Evolutionary conservation across 2,113 vertebrate genomes (phyloP), one percentile per base, ranked within the genome.

Genomic region (Cinclus mexicanus): DNA sequence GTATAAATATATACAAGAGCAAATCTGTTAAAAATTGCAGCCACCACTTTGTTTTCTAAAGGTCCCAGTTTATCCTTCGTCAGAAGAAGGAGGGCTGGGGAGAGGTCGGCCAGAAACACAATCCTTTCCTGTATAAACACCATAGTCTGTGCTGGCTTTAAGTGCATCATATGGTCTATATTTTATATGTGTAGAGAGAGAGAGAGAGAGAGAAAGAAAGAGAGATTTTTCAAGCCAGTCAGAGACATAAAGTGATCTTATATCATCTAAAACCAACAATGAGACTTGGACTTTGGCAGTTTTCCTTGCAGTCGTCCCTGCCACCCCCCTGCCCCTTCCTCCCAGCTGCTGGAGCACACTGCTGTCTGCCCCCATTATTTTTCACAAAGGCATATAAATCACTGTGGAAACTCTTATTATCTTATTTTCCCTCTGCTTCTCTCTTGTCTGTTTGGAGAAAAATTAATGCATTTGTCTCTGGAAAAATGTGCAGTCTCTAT

Each of bases 361-460:
- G 77, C 83, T 7, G 87, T 20, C 88, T 89, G 93, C 84, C 93
- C 89, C 94, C 93, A 64, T 96, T 95, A 96, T 97, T 98, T 97
- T 83, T 91, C 98, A 97, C 93, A 95, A 96, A 97, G 97, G 94
- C 97, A 91, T 96, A 98, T 98, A 98, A 98, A 98, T 98, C 98
- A 98, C 94, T 24, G 55, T 68, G 87, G 96, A 97, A 97, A 97
- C 95, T 97, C 97, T 98, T 98, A 98, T 98, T 98, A 98, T 98
- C 96, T 97, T 98, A 96, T 98, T 98, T 98, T 98, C 96, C 95
- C 96, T 97, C 93, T 96, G 95, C 94, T 96, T 97, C 94, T 81
- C 93, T 90, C 96, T 93, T 97, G 96, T 97, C 96, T 94, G 90
- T 97, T 93, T 97, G 79, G 77, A 97, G 97, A 97, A 94, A 97